Base-by-base conservation (phyloP, 2,888 invertebrate species). In the Sinohyriopsis cumingii region DNA sequence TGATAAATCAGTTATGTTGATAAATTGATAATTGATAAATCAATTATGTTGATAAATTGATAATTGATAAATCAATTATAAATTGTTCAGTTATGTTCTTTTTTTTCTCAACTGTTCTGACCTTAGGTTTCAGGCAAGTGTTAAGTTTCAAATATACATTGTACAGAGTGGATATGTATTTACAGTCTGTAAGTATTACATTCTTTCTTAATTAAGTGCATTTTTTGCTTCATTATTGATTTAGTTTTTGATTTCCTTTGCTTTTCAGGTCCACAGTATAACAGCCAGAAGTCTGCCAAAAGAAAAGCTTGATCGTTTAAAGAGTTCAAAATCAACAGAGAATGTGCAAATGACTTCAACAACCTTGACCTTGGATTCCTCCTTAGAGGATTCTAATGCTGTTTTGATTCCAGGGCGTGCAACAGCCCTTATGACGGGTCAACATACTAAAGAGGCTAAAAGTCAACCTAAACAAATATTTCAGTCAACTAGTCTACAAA, bases 261-360 rank as follows among this genome's bases (percentile, higher is more conserved):
- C 22, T 61, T 81, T 75, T 3, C 77, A 86, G 86, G 75, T 86
- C 54, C 84, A 85, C 72, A 86, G 86, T 69, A 86, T 86, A 67
- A 85, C 86, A 20, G 86, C 84, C 3, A 75, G 86, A 60, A 81
- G 78, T 75, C 76, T 84, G n/a, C 78, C 84, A 3, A 85, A 84
- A 77, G 80, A 80, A 28, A 82, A 84, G 67, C 72, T 84, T 54
- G 83, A 85, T 63, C 78, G 82, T 72, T 72, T 84, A 28, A 69
- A 72, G 1, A 59, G 68, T 22, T 45, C 15, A 45, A 45, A 45
- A 45, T 12, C 45, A 45, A 45, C 45, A 45, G 45, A 45, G 15
- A 45, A 45, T 45, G 45, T 45, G 33, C 33, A 33, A 33, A 2
- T 33, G 45, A 12, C 45, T 15, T 45, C 45, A 45, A 45, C 45